Evolutionary conservation across 2,113 vertebrate genomes (phyloP), one percentile per base, ranked within the genome.

Genomic region (Ceyx cyanopectus): DNA sequence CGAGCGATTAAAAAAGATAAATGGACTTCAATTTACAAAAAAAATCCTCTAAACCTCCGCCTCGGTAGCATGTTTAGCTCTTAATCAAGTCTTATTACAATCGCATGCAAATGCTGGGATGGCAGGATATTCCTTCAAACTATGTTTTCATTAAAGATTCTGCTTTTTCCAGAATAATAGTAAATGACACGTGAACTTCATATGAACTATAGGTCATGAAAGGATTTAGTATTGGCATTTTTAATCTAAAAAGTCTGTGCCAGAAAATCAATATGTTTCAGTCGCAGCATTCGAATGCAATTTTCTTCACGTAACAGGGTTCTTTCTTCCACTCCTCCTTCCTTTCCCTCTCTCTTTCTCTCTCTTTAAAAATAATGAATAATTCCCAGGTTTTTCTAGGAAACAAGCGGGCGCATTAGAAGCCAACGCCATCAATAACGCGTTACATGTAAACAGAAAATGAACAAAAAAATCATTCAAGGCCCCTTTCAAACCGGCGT

Each of bases 171-270:
- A 98, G 96, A 99, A 99, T 99, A 99, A 99, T 98, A 98, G 98
- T 98, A 99, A 99, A 99, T 99, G 99, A 99, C 98, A 99, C 96
- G 98, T 99, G 99, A 99, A 99, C 99, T 99, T 98, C 97, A 98
- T 97, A 96, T 99, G 99, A 99, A 99, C 99, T 98, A 98, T 98
- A 97, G 97, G 98, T 98, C 97, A 96, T 98, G 97, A 98, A 98
- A 98, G 98, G 98, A 99, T 99, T 98, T 98, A 97, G 98, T 98
- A 99, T 99, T 99, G 99, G 98, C 98, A 99, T 99, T 99, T 99
- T 98, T 98, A 99, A 99, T 99, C 98, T 99, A 97, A 98, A 98
- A 98, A 98, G 97, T 98, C 98, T 97, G 98, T 98, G 98, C 98
- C 98, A 98, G 98, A 98, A 99, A 99, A 99, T 99, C 99, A 99